Conservation (phyloP, 2,888 invertebrate genomes). For the Heliothis peltigera region DNA sequence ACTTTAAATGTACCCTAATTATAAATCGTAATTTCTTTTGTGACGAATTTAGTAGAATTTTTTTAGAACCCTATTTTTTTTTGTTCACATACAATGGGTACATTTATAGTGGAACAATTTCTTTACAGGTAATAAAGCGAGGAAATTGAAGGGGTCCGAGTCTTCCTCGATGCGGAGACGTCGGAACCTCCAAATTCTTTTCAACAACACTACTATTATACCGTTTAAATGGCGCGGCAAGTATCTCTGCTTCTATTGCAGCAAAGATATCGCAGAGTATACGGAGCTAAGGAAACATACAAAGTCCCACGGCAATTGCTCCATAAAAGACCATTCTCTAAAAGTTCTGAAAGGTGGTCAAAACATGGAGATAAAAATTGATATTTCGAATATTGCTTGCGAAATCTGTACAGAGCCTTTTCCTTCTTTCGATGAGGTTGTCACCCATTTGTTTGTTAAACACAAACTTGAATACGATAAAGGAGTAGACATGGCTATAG, state of each 20-base stretch:
- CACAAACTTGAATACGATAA: slow-evolving; percentile 81
- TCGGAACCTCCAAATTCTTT: slow-evolving; percentile 82
- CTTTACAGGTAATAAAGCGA: slow-evolving; percentile 83
- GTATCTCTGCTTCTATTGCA: slow-evolving; percentile 86
- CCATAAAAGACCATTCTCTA: slow-evolving; percentile 80
- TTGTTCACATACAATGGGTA: slow-evolving; percentile 71
- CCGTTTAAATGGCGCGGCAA: slow-evolving; percentile 88
- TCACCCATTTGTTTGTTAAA: slow-evolving; percentile 76
- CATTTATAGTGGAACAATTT: slow-evolving; percentile 84
- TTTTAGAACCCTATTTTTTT: slow-evolving; percentile 44
- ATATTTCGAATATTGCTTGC: slow-evolving; percentile 80
- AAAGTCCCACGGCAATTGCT: slow-evolving; percentile 80
- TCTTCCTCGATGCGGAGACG: slow-evolving; percentile 84
- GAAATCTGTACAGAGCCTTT: slow-evolving; percentile 77
- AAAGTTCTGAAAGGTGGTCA: slow-evolving; percentile 84
- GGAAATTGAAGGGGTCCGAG: slow-evolving; percentile 79
- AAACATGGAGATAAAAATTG: slow-evolving; percentile 86
- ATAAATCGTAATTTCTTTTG: slow-evolving; percentile 23
- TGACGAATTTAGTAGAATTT: slow-evolving; percentile 56
- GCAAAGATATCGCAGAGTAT: slow-evolving; percentile 79
- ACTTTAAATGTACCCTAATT: slow-evolving; percentile 81
- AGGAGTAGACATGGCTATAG: slow-evolving; percentile 83
- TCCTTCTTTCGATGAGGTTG: slow-evolving; percentile 69
- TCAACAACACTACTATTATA: slow-evolving; percentile 85
- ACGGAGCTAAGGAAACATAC: slow-evolving; percentile 80